These are phyloP conservation scores for Lophochroa leadbeateri DNA, from an alignment of 2,113 vertebrate genomes.

Conservation along the genomic window DNA sequence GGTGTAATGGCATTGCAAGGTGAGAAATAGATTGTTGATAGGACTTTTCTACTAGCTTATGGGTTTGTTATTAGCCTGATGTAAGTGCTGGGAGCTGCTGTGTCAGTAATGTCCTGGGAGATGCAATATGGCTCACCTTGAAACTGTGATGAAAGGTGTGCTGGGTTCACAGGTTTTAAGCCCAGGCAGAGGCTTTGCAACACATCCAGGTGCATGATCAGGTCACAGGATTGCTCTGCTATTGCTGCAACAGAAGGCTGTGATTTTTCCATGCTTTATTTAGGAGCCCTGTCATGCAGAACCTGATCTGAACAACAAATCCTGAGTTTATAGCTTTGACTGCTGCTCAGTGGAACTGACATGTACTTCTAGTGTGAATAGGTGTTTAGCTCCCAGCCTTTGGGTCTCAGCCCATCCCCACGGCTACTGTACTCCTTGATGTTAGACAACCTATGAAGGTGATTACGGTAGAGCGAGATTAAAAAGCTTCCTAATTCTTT, in stretches of 20 bases:
- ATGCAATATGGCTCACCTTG: background rate
- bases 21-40: background rate
- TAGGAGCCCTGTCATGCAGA: background rate
- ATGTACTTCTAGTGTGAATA: background rate
- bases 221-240: background rate
- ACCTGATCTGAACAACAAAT: background rate
- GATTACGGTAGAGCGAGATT: background rate
- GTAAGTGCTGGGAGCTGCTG: background rate
- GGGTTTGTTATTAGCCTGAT: background rate
- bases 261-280: background rate
- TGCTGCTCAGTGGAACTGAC: background rate
- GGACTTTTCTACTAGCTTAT: background rate
- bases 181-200: background rate
- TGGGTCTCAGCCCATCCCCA: background rate
- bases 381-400: background rate
- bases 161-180: background rate
- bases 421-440: background rate
- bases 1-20: background rate
- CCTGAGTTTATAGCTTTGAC: background rate
- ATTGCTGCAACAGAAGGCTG: background rate
- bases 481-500: background rate
- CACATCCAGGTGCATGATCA: background rate
- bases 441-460: background rate
- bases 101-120: background rate
- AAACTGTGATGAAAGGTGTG: background rate